Evolutionary conservation across 2,888 invertebrate genomes (phyloP), one percentile per base, ranked within the genome.

Genomic region (Meta bourneti): DNA sequence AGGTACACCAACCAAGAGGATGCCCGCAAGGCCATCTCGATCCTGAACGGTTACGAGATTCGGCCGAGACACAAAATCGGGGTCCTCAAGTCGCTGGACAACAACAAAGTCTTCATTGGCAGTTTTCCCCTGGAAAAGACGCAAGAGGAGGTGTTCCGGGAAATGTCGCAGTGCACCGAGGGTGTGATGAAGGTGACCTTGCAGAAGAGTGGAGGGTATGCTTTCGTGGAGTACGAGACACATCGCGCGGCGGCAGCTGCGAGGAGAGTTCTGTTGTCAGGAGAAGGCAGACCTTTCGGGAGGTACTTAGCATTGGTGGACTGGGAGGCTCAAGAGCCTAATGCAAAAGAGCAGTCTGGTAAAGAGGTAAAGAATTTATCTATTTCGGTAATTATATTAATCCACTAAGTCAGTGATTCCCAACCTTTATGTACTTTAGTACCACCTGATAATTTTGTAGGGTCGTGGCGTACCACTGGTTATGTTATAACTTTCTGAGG

Each of bases 281-380:
- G 85, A 0, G 94, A 93, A 51, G 95, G 96, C 19, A 95, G 95
- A 93, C 95, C 92, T 0, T 93, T 89, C 13, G 97, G 96, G 96
- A 96, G 93, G 95, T 96, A 96, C 70, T 96, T 98, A 71, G 96
- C 96, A 16, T 9, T 61, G 91, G 97, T 98, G 0, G 98, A 98
- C 94, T 98, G 98, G 98, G 98, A 98, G 0, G 97, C 97, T 94
- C 97, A 97, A 0, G 96, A 97, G 94, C 96, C 96, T 69, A 96
- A 97, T 75, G 96, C 97, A 0, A 1, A 1, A 34, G 34, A 34
- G 4, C 34, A 34, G 34, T 34, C 4, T 34, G 34, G 34, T 1
- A 34, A 34, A 34, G 34, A 34, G 34, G 34, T 34, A 34, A 34
- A 34, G 1, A 34, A 34, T 34, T 34, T 34, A n/a, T n/a, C n/a